Conservation (phyloP, 2,113 vertebrate genomes). For the Cygnus buccinator region DNA sequence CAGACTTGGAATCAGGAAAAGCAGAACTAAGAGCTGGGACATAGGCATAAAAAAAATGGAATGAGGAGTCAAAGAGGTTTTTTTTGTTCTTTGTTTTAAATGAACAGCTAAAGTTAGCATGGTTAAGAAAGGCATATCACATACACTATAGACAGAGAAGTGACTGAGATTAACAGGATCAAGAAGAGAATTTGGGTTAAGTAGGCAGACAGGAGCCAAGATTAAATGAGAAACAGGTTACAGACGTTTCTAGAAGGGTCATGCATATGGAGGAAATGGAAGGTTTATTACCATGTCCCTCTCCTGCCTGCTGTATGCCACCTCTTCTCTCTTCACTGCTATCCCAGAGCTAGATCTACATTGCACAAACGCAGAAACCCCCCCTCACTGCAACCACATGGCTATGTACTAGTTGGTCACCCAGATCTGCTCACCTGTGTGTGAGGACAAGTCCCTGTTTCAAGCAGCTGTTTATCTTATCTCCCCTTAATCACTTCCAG, state of each 20-base stretch:
- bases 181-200: not conserved
- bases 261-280: not conserved
- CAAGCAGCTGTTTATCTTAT: not conserved
- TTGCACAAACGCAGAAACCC: not conserved
- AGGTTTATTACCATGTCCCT: not conserved
- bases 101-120: not conserved
- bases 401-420: not conserved
- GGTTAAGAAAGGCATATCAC: not conserved
- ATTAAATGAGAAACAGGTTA: not conserved
- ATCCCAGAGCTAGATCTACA: not conserved
- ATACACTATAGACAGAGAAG: not conserved
- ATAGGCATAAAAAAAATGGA: not conserved
- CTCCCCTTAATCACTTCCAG: accelerated
- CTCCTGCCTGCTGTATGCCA: too few relatives aligned
- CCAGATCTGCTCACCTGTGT: not conserved
- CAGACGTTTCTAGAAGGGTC: not conserved
- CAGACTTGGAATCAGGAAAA: not conserved
- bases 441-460: not conserved
- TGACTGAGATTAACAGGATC: not conserved
- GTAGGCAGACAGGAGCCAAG: not conserved
- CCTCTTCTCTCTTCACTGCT: not conserved
- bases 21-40: not conserved
- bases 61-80: not conserved
- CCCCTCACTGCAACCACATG: too few relatives aligned
- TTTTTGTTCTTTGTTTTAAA: not conserved